Evolutionary conservation across 2,113 vertebrate species (phyloP).

Genomic region (Fregata magnificens): DNA sequence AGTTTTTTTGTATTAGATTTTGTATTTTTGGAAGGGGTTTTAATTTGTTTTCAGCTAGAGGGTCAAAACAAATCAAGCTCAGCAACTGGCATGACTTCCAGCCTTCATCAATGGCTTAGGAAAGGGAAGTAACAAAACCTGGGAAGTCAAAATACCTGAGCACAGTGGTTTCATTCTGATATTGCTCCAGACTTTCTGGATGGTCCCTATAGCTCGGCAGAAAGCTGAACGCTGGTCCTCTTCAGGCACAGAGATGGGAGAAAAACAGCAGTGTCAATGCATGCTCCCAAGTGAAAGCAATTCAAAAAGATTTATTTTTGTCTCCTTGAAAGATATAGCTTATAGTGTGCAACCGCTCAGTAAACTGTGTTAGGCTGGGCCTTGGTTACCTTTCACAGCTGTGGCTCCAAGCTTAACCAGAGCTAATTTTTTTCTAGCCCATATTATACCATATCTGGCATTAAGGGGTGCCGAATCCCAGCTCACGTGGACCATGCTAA

Average conservation of each 20-base stretch:
- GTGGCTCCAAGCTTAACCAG: neutral
- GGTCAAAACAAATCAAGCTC: neutral
- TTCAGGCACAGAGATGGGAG: neutral
- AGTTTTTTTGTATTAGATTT: neutral
- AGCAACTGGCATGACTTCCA: neutral
- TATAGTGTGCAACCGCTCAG: neutral
- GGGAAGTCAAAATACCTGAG: neutral
- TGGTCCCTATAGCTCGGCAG: neutral
- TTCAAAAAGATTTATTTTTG: neutral
- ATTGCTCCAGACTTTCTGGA: neutral
- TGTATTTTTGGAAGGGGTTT: neutral
- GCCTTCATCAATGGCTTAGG: neutral
- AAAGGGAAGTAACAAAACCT: neutral
- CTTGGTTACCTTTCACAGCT: neutral
- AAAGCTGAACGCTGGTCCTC: neutral
- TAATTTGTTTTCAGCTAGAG: neutral
- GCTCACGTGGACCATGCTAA: neutral
- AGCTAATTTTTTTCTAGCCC: neutral
- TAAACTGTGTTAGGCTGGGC: neutral
- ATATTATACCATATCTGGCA: neutral
- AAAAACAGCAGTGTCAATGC: neutral
- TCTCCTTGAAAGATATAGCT: neutral
- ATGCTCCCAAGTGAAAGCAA: neutral
- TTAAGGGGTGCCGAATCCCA: neutral
- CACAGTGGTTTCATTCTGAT: neutral